phyloP scores from a whole-genome alignment of 2,113 vertebrate genomes.

The Castor canadensis region DNA sequence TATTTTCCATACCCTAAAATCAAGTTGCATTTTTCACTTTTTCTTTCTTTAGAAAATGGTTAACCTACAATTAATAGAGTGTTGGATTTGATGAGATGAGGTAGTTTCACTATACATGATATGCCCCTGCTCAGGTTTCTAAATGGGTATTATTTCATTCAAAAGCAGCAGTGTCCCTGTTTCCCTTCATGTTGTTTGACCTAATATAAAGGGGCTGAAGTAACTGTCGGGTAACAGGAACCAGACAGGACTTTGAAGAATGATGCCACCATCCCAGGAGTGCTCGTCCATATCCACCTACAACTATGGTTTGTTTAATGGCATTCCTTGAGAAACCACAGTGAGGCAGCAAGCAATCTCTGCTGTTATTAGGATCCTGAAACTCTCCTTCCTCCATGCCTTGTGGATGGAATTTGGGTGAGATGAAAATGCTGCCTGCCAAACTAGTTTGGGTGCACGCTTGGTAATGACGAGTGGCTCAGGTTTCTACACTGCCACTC shows the following conservation, averaged over 20 bases:
- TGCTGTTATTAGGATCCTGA: not conserved
- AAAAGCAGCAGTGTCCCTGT: accelerated
- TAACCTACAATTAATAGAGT: accelerated
- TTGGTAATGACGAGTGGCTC: not conserved
- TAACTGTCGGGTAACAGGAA: accelerated
- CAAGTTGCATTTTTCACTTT: not conserved
- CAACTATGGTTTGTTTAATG: not conserved
- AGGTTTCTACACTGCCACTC: not conserved
- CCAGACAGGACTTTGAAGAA: not conserved
- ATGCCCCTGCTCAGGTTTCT: not conserved
- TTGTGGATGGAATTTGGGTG: not conserved
- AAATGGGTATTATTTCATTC: not conserved
- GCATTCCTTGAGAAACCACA: not conserved
- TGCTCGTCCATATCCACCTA: accelerated
- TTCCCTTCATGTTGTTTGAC: accelerated
- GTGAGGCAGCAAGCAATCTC: accelerated
- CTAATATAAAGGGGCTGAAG: not conserved
- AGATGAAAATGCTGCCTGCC: not conserved
- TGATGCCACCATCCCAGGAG: accelerated
- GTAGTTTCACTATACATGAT: accelerated
- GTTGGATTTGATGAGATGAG: not conserved
- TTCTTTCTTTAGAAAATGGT: not conserved
- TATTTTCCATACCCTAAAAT: not conserved
- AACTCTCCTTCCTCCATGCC: accelerated
- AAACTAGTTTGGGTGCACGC: accelerated